Conservation (phyloP, 2,888 invertebrate species). For the Zootermopsis nevadensis region DNA sequence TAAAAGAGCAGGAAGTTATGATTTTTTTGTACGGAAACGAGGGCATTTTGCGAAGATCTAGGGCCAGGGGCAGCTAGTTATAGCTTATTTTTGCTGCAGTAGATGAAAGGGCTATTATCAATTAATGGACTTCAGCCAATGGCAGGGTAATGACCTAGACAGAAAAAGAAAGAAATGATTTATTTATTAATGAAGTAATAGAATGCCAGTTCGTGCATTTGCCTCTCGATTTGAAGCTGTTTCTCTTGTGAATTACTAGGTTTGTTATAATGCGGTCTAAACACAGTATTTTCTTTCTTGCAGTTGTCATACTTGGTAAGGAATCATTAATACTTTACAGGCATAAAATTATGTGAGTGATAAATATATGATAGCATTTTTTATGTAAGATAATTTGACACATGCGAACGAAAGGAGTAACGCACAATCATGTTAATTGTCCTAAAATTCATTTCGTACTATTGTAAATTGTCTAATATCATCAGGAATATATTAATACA, state of each 20-base stretch:
- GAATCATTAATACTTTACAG: not conserved
- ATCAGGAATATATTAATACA: too few species aligned
- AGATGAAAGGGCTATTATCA: slow-evolving; percentile 28
- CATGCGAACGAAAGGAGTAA: not conserved
- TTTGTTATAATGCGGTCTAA: not conserved
- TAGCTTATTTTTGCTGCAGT: not conserved
- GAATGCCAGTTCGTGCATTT: slow-evolving; percentile 29
- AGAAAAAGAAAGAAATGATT: not conserved
- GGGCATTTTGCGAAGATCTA: not conserved
- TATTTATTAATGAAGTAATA: not conserved
- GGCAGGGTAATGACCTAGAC: slow-evolving; percentile 15
- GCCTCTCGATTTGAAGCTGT: slow-evolving; percentile 21
- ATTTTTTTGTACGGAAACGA: not conserved
- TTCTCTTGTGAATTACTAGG: not conserved
- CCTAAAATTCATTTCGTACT: too few species aligned
- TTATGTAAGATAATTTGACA: not conserved
- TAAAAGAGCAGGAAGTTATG: not conserved
- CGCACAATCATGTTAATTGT: too few species aligned
- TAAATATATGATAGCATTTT: not conserved
- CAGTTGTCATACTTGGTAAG: slow-evolving; percentile 8
- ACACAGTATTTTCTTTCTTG: not conserved
- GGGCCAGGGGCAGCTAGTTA: not conserved
- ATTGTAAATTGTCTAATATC: too few species aligned
- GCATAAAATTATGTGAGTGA: not conserved
- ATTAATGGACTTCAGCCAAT: slow-evolving; percentile 32